Base-by-base conservation (phyloP, 1,140 invertebrate genomes). In the Apis florea region DNA sequence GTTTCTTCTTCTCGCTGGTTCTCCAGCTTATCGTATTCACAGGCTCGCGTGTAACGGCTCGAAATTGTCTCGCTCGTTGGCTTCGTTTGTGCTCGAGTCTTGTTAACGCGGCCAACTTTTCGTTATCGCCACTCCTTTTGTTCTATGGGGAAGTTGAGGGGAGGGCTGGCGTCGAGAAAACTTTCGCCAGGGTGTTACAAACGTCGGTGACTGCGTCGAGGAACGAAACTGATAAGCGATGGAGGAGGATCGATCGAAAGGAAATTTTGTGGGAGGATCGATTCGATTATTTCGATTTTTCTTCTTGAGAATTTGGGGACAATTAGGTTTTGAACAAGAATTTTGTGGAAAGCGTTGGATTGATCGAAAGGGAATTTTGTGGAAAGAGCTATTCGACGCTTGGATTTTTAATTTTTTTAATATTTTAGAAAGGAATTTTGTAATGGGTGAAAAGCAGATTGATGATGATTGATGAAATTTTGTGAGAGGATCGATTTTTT, bases 1-100 rank as follows among this genome's bases (percentile, higher is more conserved):
- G 92, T 92, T 90, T 88, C 85, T 86, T 87, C 82, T 86, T 58
- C 76, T n/a, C 24, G 10, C 58, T 15, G 79, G 77, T 63, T 76
- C 63, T 26, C 47, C 69, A 64, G 66, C 59, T 79, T 83, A 82
- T 84, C 82, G 71, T 68, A 80, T 82, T 75, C 83, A 63, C 31
- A 21, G 53, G 49, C 56, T 85, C 69, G 17, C 54, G 77, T 72
- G 17, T 19, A 5, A 21, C 13, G 8, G 51, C 49, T 61, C 6
- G n/a, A n/a, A 54, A 76, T 78, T 67, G 17, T 67, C 13, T 74
- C 54, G 15, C n/a, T 9, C 24, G 56, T 40, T 61, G 56, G 40
- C 9, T 63, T 24, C 40, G 56, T 64, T 40, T 10, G 53, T 54
- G n/a, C 40, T 31, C 40, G 56, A 1, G 47, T 6, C 24, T 75